These are phyloP conservation scores for Cataglyphis rosenhaueri DNA, from an alignment of 2,888 invertebrate species.

Conservation along the genomic window DNA sequence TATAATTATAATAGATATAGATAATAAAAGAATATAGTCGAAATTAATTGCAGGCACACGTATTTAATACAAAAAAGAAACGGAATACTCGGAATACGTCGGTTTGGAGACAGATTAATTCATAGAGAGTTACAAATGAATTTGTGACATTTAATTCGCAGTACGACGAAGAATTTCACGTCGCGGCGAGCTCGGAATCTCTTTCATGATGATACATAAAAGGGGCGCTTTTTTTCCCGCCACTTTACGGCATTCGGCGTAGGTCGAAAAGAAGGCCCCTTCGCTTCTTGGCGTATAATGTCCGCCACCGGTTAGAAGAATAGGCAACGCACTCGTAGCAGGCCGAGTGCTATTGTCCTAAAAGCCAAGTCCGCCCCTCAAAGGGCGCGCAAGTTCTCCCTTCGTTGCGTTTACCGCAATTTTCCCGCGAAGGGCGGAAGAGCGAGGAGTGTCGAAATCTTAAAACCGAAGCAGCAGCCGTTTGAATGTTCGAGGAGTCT, in stretches of 20 bases:
- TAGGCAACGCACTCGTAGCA: constrained; percentile 73
- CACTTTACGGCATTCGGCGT: constrained; percentile 68
- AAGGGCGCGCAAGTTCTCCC: constrained; percentile 46
- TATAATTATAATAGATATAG: background rate
- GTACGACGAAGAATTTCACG: constrained; percentile 8
- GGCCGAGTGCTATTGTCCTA: constrained; percentile 76
- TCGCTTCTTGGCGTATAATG: constrained; percentile 68
- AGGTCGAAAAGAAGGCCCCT: constrained; percentile 61
- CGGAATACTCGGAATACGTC: constrained; percentile 15
- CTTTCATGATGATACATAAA: constrained; percentile 52
- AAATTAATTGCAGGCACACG: constrained; percentile 12
- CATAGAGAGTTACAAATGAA: constrained; percentile 32
- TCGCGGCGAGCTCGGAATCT: constrained; percentile 42
- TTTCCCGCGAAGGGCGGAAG: constrained; percentile 39
- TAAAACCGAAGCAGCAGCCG: constrained; percentile 64
- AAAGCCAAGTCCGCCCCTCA: constrained; percentile 70
- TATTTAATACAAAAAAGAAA: background rate
- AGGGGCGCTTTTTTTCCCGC: constrained; percentile 51
- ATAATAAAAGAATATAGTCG: background rate
- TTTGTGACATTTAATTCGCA: constrained; percentile 43
- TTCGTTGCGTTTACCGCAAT: constrained; percentile 60
- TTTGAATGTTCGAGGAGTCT: constrained; percentile 57
- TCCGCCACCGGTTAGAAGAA: constrained; percentile 73
- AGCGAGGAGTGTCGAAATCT: constrained; percentile 63
- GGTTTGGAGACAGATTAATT: constrained; percentile 26